phyloP scores from a whole-genome alignment of 2,888 invertebrate genomes.

The Diachrysia chrysitis region DNA sequence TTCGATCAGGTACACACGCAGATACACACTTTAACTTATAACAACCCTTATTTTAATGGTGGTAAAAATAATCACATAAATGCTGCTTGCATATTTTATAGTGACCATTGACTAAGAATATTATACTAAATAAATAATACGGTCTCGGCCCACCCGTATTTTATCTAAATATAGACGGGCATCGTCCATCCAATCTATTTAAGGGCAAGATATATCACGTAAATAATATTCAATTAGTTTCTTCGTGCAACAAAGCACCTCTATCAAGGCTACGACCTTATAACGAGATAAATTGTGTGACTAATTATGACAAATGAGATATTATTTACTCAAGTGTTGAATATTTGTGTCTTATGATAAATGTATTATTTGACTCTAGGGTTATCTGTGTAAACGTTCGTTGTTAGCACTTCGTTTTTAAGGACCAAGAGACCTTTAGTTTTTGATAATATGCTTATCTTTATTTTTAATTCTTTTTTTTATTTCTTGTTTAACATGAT shows the following conservation, averaged over 20 bases:
- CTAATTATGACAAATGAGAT: slow-evolving; percentile 76
- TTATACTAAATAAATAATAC: slow-evolving; percentile 9
- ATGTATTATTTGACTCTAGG: slow-evolving; percentile 44
- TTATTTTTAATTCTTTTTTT: background rate
- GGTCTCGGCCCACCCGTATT: slow-evolving; percentile 49
- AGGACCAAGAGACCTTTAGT: slow-evolving; percentile 29
- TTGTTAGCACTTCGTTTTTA: slow-evolving; percentile 37
- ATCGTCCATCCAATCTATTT: slow-evolving; percentile 43
- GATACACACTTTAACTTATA: too few species aligned
- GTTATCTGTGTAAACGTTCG: slow-evolving; percentile 45
- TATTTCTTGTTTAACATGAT: too few species aligned
- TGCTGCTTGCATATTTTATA: too few species aligned
- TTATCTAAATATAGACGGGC: slow-evolving; percentile 46
- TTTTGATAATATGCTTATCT: background rate
- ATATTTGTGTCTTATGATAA: slow-evolving; percentile 47
- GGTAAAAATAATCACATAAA: too few species aligned
- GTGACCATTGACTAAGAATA: background rate
- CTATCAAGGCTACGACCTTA: slow-evolving; percentile 70
- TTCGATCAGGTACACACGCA: too few species aligned
- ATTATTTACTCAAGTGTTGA: slow-evolving; percentile 57
- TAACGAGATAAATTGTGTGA: slow-evolving; percentile 67
- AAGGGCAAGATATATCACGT: slow-evolving; percentile 44
- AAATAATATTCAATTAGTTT: slow-evolving; percentile 60
- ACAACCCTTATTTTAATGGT: too few species aligned
- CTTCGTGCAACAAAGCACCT: slow-evolving; percentile 52